These are phyloP conservation scores for Sinocyclocheilus maitianheensis DNA, from an alignment of 2,113 vertebrate species.

Conservation along the genomic window DNA sequence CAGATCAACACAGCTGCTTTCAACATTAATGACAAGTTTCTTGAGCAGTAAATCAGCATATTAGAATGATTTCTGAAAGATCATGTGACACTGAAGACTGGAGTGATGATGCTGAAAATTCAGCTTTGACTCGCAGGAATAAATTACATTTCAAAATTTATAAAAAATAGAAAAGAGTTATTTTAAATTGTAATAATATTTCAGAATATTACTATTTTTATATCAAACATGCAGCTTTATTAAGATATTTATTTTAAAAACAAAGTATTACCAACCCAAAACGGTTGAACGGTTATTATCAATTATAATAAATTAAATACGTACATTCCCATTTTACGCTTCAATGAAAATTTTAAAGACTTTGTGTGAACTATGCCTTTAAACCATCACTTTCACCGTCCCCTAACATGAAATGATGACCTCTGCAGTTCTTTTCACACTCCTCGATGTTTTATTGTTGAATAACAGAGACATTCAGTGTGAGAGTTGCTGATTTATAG, in stretches of 20 bases:
- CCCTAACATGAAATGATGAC: too few relatives aligned
- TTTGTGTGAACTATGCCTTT: too few relatives aligned
- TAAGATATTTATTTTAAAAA: not conserved
- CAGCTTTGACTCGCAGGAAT: not conserved
- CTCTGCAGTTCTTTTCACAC: too few relatives aligned
- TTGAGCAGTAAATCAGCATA: not conserved
- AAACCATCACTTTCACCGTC: too few relatives aligned
- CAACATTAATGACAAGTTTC: not conserved
- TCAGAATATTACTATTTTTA: not conserved
- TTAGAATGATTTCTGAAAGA: not conserved
- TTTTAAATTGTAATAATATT: not conserved
- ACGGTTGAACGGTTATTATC: not conserved
- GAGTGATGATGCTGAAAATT: not conserved
- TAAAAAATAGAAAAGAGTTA: not conserved
- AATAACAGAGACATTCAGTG: too few relatives aligned
- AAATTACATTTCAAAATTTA: not conserved
- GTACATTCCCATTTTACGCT: not conserved
- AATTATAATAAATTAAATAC: not conserved
- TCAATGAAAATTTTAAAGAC: not conserved
- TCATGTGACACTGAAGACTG: not conserved
- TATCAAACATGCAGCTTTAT: not conserved
- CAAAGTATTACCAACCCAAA: too few relatives aligned
- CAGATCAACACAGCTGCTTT: not conserved
- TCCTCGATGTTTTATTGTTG: too few relatives aligned
- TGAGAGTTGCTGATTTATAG: too few relatives aligned